Evolutionary conservation across 2,888 invertebrate species (phyloP).

Genomic region (Amaurobius ferox): DNA sequence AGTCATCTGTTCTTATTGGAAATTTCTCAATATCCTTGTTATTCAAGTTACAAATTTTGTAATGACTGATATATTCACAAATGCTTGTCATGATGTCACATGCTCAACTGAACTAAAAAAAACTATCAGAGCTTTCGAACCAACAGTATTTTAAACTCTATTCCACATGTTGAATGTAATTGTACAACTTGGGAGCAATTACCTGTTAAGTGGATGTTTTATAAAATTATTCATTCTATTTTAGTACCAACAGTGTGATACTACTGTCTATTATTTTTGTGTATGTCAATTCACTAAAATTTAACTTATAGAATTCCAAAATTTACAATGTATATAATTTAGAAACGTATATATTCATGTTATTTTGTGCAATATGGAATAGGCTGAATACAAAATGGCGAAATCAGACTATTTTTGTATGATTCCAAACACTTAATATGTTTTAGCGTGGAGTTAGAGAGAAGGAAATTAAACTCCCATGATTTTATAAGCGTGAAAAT

Average conservation of each 20-base stretch:
- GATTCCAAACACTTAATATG: too few relatives aligned
- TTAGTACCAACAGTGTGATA: background rate
- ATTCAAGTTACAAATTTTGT: too few relatives aligned
- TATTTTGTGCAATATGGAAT: too few relatives aligned
- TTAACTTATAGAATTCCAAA: background rate
- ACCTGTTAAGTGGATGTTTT: slow-evolving; percentile 4
- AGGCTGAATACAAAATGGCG: too few relatives aligned
- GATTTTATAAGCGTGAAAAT: too few relatives aligned
- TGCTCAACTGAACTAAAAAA: slow-evolving; percentile 2
- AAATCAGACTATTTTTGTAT: too few relatives aligned
- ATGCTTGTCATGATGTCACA: background rate
- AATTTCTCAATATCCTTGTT: too few relatives aligned
- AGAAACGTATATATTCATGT: too few relatives aligned
- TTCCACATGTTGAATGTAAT: slow-evolving; percentile 3
- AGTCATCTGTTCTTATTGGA: too few relatives aligned
- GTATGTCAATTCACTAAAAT: background rate
- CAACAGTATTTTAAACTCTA: slow-evolving; percentile 11
- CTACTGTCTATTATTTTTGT: background rate
- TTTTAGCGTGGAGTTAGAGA: too few relatives aligned
- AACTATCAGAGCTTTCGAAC: background rate
- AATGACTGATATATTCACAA: background rate
- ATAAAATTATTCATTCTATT: background rate
- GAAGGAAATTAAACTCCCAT: too few relatives aligned
- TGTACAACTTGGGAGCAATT: slow-evolving; percentile 1
- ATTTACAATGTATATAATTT: too few relatives aligned